Conservation (phyloP, 2,113 vertebrate species). For the Noturus placidus region DNA sequence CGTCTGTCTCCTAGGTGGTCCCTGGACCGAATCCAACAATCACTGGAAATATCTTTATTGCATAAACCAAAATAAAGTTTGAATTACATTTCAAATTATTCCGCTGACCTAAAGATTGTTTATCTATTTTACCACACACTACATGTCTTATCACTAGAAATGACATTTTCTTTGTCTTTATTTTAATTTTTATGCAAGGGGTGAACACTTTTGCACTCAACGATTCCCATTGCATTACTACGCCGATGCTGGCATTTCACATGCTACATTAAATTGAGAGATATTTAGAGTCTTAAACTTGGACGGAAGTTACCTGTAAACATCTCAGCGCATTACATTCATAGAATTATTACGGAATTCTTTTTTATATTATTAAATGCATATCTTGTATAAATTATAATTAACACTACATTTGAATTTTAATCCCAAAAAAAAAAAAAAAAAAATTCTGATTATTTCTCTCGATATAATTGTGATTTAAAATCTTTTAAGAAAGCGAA, state of each 20-base stretch:
- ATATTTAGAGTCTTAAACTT: neutral
- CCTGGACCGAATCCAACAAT: neutral
- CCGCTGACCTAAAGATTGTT: neutral
- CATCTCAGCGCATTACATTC: neutral
- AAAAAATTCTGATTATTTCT: neutral
- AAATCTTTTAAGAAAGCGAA: neutral
- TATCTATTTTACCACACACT: too few relatives aligned
- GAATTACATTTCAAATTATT: neutral
- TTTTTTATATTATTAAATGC: neutral
- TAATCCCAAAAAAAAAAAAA: too few relatives aligned
- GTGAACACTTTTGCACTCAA: neutral
- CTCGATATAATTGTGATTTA: neutral
- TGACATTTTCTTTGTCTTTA: neutral
- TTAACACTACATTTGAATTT: neutral
- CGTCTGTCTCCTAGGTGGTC: conserved; percentile 59
- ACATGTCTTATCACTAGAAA: neutral
- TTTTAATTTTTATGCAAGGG: neutral
- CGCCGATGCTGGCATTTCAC: neutral
- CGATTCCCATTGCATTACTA: neutral
- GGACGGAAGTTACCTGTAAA: neutral
- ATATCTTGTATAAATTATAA: neutral
- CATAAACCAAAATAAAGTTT: neutral
- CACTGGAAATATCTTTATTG: neutral
- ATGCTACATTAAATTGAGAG: neutral
- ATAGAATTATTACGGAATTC: neutral